Percentiles rank a stretch among this genome's conserved stretches.
phyloP scores from a whole-genome alignment of 2,113 vertebrate species.

The Eurypyga helias region DNA sequence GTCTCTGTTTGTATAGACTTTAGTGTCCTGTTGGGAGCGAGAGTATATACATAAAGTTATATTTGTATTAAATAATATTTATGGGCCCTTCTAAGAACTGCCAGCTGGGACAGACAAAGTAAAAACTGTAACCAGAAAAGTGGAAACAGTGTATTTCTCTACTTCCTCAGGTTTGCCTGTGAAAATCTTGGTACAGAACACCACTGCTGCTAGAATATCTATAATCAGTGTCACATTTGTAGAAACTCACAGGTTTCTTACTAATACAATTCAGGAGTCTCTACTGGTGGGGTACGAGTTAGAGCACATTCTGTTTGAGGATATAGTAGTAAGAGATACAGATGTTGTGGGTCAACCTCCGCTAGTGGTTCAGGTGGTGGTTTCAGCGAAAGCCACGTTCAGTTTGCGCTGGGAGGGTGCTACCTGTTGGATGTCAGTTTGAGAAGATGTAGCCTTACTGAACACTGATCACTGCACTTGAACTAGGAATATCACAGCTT shows the following conservation, averaged over 20 bases:
- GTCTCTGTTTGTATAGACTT: neutral
- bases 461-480: neutral
- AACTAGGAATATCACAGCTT: neutral
- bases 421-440: neutral
- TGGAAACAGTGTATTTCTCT: neutral
- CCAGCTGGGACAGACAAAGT: neutral
- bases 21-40: neutral
- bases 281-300: neutral
- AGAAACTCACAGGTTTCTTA: neutral
- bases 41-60: neutral
- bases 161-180: neutral
- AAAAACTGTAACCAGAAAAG: neutral
- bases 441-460: neutral
- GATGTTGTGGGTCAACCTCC: neutral
- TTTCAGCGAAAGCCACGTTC: neutral
- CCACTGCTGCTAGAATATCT: neutral
- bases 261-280: neutral
- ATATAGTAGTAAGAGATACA: neutral
- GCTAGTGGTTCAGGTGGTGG: neutral
- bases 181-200: neutral
- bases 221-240: neutral
- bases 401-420: neutral
- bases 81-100: neutral
- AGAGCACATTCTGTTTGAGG: neutral
- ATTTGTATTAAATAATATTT: neutral